Percentiles rank a stretch among this genome's conserved stretches.
These are phyloP conservation scores for Corvus moneduloides DNA, from an alignment of 2,113 vertebrate species.

Conservation along the genomic window DNA sequence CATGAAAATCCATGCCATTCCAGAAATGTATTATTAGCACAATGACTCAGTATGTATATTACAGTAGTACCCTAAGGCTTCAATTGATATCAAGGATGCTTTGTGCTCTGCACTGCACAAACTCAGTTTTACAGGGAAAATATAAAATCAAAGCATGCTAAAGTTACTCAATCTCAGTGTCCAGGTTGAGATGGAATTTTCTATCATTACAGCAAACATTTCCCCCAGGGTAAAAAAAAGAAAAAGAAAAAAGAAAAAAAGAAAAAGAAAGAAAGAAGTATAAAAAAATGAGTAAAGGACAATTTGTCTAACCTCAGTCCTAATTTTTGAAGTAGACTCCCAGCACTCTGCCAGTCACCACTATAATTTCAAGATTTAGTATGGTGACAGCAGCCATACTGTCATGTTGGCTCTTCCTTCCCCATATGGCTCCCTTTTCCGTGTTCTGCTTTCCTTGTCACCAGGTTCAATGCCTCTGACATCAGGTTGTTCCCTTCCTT, in stretches of 20 bases:
- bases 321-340: not conserved
- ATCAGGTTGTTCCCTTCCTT: constrained; percentile 43
- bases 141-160: not conserved
- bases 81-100: not conserved
- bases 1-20: not conserved
- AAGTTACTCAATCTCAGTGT: not conserved
- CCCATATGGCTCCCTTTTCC: not conserved
- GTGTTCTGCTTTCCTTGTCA: constrained; percentile 37
- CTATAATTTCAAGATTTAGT: not conserved
- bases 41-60: not conserved
- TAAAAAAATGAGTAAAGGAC: not conserved
- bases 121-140: not conserved
- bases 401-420: not conserved
- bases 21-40: not conserved
- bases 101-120: not conserved
- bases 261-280: too few relatives aligned
- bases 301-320: not conserved
- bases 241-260: too few relatives aligned
- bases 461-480: not conserved
- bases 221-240: fast-evolving
- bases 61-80: not conserved
- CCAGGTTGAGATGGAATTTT: not conserved
- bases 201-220: not conserved
- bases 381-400: not conserved
- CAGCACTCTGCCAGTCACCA: not conserved